These are phyloP conservation scores for Melanostigma gelatinosum DNA, from an alignment of 2,113 vertebrate genomes.

Conservation along the genomic window DNA sequence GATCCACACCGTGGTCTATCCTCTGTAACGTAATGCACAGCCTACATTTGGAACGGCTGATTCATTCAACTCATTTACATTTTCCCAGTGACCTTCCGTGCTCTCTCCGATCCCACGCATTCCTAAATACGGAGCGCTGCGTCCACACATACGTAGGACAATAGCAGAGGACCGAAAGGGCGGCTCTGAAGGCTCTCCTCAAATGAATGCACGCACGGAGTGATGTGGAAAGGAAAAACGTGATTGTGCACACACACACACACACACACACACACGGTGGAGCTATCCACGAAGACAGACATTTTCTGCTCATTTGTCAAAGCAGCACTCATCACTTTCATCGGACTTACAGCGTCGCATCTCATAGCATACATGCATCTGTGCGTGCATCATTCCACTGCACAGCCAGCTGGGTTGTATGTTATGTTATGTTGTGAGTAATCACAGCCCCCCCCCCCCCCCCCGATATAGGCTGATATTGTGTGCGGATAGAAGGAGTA, in stretches of 20 bases:
- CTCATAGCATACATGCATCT: constrained; percentile 12
- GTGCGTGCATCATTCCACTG: constrained; percentile 14
- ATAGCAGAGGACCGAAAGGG: constrained; percentile 43
- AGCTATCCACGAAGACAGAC: not conserved
- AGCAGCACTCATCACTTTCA: constrained; percentile 45
- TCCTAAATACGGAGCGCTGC: constrained; percentile 70
- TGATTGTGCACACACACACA: not conserved
- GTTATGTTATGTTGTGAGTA: constrained; percentile 32
- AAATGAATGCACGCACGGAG: constrained; percentile 8
- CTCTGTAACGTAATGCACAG: constrained; percentile 66
- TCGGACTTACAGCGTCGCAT: constrained; percentile 10
- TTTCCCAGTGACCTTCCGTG: constrained; percentile 72
- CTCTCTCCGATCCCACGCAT: constrained; percentile 65
- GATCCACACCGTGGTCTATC: constrained; percentile 6
- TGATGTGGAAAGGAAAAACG: constrained; percentile 3
- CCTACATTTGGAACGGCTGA: constrained; percentile 71
- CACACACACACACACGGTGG: not conserved
- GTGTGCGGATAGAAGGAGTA: constrained; percentile 54
- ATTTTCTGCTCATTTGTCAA: constrained; percentile 37
- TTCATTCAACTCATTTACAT: constrained; percentile 77
- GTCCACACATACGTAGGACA: constrained; percentile 70
- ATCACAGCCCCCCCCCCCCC: constrained; percentile 24
- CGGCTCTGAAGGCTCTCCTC: constrained; percentile 35
- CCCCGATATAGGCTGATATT: constrained; percentile 47
- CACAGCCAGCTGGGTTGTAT: constrained; percentile 25